These are phyloP conservation scores for Polymixis flavicincta DNA, from an alignment of 2,888 invertebrate species.

Conservation along the genomic window DNA sequence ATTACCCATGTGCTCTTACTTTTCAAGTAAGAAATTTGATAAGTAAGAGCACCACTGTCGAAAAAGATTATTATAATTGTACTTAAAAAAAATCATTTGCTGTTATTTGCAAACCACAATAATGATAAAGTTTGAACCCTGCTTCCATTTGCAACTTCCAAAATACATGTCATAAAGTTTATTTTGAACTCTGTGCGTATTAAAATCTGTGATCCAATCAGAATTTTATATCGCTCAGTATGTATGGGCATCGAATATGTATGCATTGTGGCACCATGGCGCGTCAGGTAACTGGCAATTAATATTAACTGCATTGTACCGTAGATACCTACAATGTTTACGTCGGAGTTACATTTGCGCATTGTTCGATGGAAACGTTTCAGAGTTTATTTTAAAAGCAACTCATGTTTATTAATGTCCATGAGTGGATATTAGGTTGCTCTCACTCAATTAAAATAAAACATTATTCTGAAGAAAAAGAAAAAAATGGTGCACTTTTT, in stretches of 20 bases:
- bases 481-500: too few species aligned
- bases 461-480: too few species aligned
- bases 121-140: neutral
- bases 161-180: conserved; percentile 26
- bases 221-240: conserved; percentile 62
- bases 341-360: conserved; percentile 14
- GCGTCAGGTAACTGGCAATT: conserved; percentile 58
- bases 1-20: neutral
- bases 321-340: conserved; percentile 32
- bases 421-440: neutral
- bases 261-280: conserved; percentile 46
- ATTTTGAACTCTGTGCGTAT: conserved; percentile 29
- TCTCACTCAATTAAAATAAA: neutral
- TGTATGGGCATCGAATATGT: conserved; percentile 59
- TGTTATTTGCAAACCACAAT: neutral
- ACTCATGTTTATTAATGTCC: neutral
- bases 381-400: conserved; percentile 5
- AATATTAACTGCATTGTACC: conserved; percentile 58
- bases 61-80: too few species aligned
- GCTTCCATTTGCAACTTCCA: neutral
- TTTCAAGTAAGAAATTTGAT: too few species aligned
- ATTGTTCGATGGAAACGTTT: conserved; percentile 7
- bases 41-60: too few species aligned
- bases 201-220: conserved; percentile 57
- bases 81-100: too few species aligned